Evolutionary conservation across 2,797 vertebrate species (phyloP).

Genomic region (Psittacula derbiana): DNA sequence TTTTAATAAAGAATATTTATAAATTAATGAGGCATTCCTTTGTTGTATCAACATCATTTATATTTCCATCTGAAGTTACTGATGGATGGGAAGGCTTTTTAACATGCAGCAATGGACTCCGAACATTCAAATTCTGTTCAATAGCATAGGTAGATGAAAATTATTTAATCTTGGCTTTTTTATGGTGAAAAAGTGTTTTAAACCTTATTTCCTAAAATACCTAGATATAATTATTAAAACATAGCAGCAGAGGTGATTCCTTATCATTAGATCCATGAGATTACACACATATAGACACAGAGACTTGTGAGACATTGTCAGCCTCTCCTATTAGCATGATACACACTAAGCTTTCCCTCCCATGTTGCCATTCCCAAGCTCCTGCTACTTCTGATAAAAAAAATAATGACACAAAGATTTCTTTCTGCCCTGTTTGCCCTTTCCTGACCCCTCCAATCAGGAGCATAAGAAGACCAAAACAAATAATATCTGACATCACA

Average conservation of each 20-base stretch:
- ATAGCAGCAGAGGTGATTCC: not conserved
- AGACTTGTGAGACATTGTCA: not conserved
- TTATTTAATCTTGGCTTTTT: not conserved
- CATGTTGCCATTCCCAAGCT: not conserved
- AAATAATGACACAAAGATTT: not conserved
- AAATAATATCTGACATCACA: not conserved
- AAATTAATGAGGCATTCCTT: slow-evolving; percentile 10
- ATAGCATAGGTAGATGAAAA: not conserved
- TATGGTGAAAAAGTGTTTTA: not conserved
- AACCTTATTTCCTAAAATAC: not conserved
- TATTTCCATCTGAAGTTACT: not conserved
- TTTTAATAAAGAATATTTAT: slow-evolving; percentile 43
- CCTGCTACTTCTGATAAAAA: not conserved
- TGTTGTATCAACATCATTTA: not conserved
- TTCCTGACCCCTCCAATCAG: not conserved
- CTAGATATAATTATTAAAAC: not conserved
- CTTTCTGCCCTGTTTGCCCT: not conserved
- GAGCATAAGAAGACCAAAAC: not conserved
- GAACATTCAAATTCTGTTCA: not conserved
- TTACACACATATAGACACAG: not conserved
- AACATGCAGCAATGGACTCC: not conserved
- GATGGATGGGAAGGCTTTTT: not conserved
- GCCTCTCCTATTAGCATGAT: not conserved
- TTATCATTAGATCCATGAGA: not conserved
- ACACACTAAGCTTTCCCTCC: not conserved